These are phyloP conservation scores for Nasua narica DNA, from an alignment of 2,797 vertebrate species.

Conservation along the genomic window DNA sequence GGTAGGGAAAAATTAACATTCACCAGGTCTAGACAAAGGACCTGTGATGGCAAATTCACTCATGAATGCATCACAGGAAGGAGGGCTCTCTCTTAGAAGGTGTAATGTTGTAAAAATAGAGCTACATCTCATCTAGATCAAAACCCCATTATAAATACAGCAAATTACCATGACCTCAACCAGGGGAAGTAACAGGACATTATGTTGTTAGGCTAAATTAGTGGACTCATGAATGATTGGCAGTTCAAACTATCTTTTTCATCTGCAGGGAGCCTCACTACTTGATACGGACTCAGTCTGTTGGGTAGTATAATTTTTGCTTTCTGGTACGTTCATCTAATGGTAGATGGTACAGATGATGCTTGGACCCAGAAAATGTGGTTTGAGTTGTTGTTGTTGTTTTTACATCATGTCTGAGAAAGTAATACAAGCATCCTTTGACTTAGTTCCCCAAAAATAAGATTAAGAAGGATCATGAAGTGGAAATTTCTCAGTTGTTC, in stretches of 20 bases:
- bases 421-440: background rate
- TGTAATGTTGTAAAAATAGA: slow-evolving; percentile 31
- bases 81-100: slow-evolving; percentile 27
- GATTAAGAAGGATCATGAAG: background rate
- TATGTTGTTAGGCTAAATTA: slow-evolving; percentile 52
- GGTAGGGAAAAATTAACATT: background rate
- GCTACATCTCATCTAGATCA: slow-evolving; percentile 55
- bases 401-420: background rate
- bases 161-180: slow-evolving; percentile 53
- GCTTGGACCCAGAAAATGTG: background rate
- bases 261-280: background rate
- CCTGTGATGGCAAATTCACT: background rate
- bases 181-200: slow-evolving; percentile 31
- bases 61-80: slow-evolving; percentile 11
- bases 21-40: background rate
- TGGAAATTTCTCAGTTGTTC: background rate
- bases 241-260: slow-evolving; percentile 39
- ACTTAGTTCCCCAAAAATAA: background rate
- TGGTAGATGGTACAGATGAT: background rate
- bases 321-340: background rate
- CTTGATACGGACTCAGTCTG: background rate
- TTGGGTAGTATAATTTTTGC: background rate
- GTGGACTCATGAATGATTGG: background rate
- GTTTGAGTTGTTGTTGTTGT: background rate
- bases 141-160: slow-evolving; percentile 48